phyloP scores from a whole-genome alignment of 2,113 vertebrate genomes.

The Tetrao urogallus region DNA sequence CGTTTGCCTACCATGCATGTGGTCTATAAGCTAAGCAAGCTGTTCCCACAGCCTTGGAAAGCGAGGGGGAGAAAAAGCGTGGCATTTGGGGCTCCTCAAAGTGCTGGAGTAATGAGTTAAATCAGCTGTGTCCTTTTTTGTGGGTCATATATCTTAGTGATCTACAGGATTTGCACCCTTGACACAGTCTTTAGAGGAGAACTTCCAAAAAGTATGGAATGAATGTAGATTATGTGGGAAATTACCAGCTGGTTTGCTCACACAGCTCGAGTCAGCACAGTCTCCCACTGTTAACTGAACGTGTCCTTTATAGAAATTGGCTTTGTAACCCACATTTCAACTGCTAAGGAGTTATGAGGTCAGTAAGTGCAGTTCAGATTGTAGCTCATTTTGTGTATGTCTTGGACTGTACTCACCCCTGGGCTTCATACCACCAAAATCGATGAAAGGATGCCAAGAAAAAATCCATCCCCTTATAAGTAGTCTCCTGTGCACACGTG shows the following conservation, averaged over 20 bases:
- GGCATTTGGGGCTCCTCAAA: background rate
- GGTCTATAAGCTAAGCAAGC: background rate
- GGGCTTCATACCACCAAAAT: conserved; percentile 43
- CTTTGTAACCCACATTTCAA: conserved; percentile 50
- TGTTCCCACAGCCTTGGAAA: background rate
- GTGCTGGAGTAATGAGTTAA: background rate
- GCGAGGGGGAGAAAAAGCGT: accelerated
- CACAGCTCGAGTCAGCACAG: conserved; percentile 28
- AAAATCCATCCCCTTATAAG: background rate
- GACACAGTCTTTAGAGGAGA: conserved; percentile 38
- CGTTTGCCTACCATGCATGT: background rate
- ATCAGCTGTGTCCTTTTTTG: background rate
- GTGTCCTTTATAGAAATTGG: conserved; percentile 38
- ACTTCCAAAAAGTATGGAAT: conserved; percentile 52
- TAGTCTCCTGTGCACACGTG: background rate
- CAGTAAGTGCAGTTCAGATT: conserved; percentile 47
- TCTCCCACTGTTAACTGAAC: conserved; percentile 49
- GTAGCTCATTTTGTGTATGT: conserved; percentile 47
- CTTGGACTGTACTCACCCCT: conserved; percentile 35
- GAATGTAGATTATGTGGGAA: conserved; percentile 66
- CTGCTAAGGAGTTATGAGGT: conserved; percentile 59
- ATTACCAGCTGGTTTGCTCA: conserved; percentile 32
- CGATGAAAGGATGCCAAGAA: conserved; percentile 9
- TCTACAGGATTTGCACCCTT: conserved; percentile 38
- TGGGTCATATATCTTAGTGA: background rate